Evolutionary conservation across 2,113 vertebrate species (phyloP).

Genomic region (Pipra filicauda): DNA sequence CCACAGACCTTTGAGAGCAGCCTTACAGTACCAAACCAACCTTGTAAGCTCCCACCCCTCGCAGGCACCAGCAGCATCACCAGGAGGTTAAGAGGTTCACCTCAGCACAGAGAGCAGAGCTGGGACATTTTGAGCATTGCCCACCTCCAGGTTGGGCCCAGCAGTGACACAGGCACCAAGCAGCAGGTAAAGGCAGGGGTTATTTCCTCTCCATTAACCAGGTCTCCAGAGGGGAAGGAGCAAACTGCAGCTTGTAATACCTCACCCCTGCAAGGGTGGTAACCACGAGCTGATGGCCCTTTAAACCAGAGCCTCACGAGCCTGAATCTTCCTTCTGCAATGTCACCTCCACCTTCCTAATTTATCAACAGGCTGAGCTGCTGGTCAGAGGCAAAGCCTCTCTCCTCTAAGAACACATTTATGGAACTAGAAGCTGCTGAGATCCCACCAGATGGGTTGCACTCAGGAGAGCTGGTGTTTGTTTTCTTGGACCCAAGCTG

Average conservation of each 20-base stretch:
- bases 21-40: accelerated
- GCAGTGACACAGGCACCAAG: not conserved
- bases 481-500: not conserved
- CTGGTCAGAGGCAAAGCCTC: not conserved
- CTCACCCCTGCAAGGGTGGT: not conserved
- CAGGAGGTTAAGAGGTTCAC: not conserved
- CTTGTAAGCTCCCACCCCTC: not conserved
- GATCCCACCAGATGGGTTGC: not conserved
- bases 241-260: not conserved
- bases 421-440: not conserved
- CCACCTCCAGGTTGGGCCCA: not conserved
- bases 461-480: not conserved
- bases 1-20: not conserved
- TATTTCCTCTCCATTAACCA: not conserved
- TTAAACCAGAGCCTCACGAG: not conserved
- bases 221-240: not conserved
- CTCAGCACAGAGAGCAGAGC: accelerated
- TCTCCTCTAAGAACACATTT: not conserved
- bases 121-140: not conserved
- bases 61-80: not conserved
- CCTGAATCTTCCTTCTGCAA: not conserved
- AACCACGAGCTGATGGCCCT: not conserved
- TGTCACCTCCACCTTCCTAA: constrained; percentile 64
- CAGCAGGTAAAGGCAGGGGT: not conserved
- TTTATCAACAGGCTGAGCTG: constrained; percentile 40